phyloP scores from a whole-genome alignment of 1,140 invertebrate genomes.

The Drosophila micromelanica region DNA sequence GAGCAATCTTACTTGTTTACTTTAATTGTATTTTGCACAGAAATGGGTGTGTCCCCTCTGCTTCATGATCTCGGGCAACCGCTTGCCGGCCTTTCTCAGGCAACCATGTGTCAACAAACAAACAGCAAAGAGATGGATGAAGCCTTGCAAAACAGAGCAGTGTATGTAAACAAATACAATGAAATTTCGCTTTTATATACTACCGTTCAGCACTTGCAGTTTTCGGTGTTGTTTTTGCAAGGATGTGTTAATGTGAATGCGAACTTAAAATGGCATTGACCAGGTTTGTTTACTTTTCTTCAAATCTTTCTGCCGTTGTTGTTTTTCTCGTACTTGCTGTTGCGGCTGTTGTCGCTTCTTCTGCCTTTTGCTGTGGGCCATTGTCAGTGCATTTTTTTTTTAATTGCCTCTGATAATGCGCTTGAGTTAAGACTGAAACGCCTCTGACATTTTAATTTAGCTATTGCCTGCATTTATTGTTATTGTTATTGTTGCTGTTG shows the following conservation, averaged over 20 bases:
- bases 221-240: conserved; percentile 38
- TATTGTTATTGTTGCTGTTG: conserved; percentile 17
- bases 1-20: too few species aligned
- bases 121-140: conserved; percentile 27
- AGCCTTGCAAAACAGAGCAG: conserved; percentile 23
- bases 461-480: conserved; percentile 35
- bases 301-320: conserved; percentile 8
- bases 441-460: conserved; percentile 70
- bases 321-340: conserved; percentile 47
- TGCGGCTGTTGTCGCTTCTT: conserved; percentile 11
- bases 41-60: too few species aligned
- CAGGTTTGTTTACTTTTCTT: conserved; percentile 52
- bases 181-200: conserved; percentile 16
- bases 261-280: conserved; percentile 64
- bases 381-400: conserved; percentile 50
- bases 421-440: conserved; percentile 56
- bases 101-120: conserved; percentile 59
- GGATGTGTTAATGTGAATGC: conserved; percentile 38
- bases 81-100: conserved; percentile 1
- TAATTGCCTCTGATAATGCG: conserved; percentile 76
- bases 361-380: conserved; percentile 5
- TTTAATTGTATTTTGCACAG: too few species aligned
- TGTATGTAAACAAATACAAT: conserved; percentile 14
- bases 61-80: too few species aligned
- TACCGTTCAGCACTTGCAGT: conserved; percentile 23